Base-by-base conservation (phyloP, 2,113 vertebrate species). In the Solea senegalensis region DNA sequence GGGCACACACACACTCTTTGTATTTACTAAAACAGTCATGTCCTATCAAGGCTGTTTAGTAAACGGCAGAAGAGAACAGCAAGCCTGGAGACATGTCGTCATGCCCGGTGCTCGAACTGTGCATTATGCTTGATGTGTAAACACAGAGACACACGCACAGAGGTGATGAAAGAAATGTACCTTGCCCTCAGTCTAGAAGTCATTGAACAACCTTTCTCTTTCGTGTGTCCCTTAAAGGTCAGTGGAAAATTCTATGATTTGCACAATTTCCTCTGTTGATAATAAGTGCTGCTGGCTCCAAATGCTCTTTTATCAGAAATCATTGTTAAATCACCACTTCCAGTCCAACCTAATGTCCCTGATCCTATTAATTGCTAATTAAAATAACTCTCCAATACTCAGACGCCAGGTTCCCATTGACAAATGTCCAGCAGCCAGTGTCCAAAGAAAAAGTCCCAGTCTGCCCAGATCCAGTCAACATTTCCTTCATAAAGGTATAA, bases 21-120 rank as follows among this genome's bases (percentile, higher is more conserved):
- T 93, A 89, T 93, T 92, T 85, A 92, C 89, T 86, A 90, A 93
- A 94, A 94, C 93, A 94, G 86, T 86, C 81, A 13, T 76, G 88
- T 76, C 86, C 89, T 90, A 86, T 91, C 84, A 59, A 86, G 59
- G 82, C 61, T 94, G 93, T 94, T 94, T 94, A 91, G 90, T 94
- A 93, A 94, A 94, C 92, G 90, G 65, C 62, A 82, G 73, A 40
- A 58, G 58, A 69, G 86, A 86, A 88, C 83, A 78, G 87, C 80
- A 80, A 85, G 88, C 87, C 90, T 89, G 90, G 76, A 91, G 89
- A 91, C 80, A 86, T 67, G 86, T 81, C 73, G 78, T 87, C 88
- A 89, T 88, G 87, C 85, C 80, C 86, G 72, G 41, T 85, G 76
- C 70, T 71, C 39, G 45, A 68, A 63, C 69, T 40, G 86, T 66